Base-by-base conservation (phyloP, 92 coral and sea anemone species). In the Meandrina meandrites region DNA sequence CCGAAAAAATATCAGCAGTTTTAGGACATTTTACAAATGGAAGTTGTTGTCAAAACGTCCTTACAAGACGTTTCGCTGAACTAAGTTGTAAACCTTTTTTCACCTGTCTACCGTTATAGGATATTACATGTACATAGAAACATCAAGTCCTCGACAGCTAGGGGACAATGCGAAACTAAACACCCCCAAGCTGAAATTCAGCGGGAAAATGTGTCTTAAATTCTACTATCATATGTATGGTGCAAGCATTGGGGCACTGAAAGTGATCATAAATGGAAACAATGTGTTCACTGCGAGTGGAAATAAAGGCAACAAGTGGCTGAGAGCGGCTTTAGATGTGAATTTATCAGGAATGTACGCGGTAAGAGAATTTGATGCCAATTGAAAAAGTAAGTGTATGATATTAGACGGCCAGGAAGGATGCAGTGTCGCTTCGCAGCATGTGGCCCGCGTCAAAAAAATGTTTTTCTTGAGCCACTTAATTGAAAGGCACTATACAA, bases 181-280 rank as follows among this genome's bases (percentile, higher is more conserved):
- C 56, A 73, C 70, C 10, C 90, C 92, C 10, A 42, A 53, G 22
- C 37, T 90, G 32, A 2, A 51, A 60, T 62, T 36, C 54, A 62
- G 79, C 22, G 79, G 79, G 10, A 54, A 22, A 28, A 90, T 53
- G 72, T 90, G 92, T 28, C n/a, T 90, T 13, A 56, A 81, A 30
- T 90, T 90, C 76, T 90, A 71, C 31, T 90, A 85, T 75, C 89
- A 90, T 30, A 90, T 90, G 92, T 76, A 79, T 53, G 92, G 92
- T 28, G 28, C 51, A 58, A 62, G 51, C 14, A 74, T 90, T n/a
- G 84, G 80, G 36, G 60, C 36, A 14, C 73, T 90, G 19, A 34
- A 66, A 24, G 92, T 90, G 24, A 35, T 35, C 16, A 27, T 90
- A 15, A 73, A 75, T 31, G 53, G 36, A 6, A 15, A n/a, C 57